Evolutionary conservation across 2,113 vertebrate genomes (phyloP), one percentile per base, ranked within the genome.

Genomic region (Oncorhynchus keta): DNA sequence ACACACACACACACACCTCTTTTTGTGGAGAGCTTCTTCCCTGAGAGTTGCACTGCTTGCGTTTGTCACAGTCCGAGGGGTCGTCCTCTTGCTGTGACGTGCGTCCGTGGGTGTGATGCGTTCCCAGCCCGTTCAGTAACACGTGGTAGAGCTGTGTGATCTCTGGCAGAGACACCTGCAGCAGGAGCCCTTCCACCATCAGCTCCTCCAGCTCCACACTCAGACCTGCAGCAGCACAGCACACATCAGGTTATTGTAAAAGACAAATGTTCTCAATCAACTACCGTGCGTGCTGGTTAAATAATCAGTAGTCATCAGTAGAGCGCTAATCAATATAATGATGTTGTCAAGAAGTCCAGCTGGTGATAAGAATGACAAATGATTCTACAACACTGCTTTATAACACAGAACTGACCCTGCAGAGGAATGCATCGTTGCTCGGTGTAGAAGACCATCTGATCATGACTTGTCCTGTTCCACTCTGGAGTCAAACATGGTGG

Each of bases 151-250:
- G 92, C 80, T 94, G 95, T 89, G 97, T 94, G 78, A 96, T 93
- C 87, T 99, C 97, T 0, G 96, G 96, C 78, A 98, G 87, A 67
- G 95, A 95, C 22, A 98, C 96, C 89, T 96, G 97, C 8, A 99
- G 94, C 83, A 98, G 91, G 72, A 98, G 96, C 24, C 97, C 97
- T 87, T 98, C 97, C 94, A 98, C 97, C 94, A 99, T 93, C 79
- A 98, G 85, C 83, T 97, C 95, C 59, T 96, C 96, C 87, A 98
- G 91, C 75, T 98, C 96, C 1, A 83, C 82, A 87, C 92, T 96
- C 79, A 98, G 45, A 66, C 93, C 97, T 98, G 74, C 39, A 12
- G 14, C 22, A 14, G 20, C 22, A 59, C n/a, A 78, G 3, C 59
- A 67, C 32, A 67, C 9, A 26, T 68, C 16, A 76, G 3, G 69